Percentiles rank a stretch among this genome's conserved stretches.
Conservation (phyloP, 2,888 invertebrate species). For the Gasteruption jaculator region DNA sequence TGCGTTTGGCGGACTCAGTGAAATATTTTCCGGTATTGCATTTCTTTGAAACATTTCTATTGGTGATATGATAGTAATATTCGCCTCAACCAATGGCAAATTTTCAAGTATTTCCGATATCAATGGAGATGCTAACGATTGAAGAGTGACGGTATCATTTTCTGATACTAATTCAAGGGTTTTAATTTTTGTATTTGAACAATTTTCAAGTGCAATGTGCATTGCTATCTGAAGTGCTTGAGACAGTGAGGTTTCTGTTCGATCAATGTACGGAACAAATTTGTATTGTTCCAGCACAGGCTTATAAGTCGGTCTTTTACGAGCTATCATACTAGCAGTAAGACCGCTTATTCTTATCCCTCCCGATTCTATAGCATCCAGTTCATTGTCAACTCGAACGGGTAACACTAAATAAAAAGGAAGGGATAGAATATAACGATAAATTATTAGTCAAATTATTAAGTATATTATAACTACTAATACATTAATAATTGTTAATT, state of each 20-base stretch:
- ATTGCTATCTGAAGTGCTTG: conserved; percentile 44
- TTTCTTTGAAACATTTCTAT: too few relatives aligned
- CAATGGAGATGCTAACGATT: conserved; percentile 52
- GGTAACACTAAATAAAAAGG: conserved; percentile 47
- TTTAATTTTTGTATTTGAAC: conserved; percentile 39
- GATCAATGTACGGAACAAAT: conserved; percentile 55
- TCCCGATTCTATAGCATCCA: conserved; percentile 53
- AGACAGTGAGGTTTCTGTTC: conserved; percentile 28
- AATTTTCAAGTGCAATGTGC: conserved; percentile 57
- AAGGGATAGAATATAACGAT: too few relatives aligned
- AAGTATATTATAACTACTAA: too few relatives aligned
- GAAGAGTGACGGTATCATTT: conserved; percentile 29
- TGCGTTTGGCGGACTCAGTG: conserved; percentile 66
- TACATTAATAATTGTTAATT: too few relatives aligned
- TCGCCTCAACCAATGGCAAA: too few relatives aligned
- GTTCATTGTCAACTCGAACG: conserved; percentile 44
- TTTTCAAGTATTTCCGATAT: conserved; percentile 60
- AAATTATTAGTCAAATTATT: too few relatives aligned
- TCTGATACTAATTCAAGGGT: conserved; percentile 42
- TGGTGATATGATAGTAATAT: too few relatives aligned
- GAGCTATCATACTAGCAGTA: conserved; percentile 56
- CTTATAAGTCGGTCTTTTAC: conserved; percentile 51
- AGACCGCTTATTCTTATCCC: conserved; percentile 61
- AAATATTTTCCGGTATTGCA: too few relatives aligned
- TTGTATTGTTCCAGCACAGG: conserved; percentile 57